Percentiles rank a stretch among this genome's conserved stretches.
Conservation (phyloP, 92 coral and sea anemone genomes). For the Zoanthus sociatus region DNA sequence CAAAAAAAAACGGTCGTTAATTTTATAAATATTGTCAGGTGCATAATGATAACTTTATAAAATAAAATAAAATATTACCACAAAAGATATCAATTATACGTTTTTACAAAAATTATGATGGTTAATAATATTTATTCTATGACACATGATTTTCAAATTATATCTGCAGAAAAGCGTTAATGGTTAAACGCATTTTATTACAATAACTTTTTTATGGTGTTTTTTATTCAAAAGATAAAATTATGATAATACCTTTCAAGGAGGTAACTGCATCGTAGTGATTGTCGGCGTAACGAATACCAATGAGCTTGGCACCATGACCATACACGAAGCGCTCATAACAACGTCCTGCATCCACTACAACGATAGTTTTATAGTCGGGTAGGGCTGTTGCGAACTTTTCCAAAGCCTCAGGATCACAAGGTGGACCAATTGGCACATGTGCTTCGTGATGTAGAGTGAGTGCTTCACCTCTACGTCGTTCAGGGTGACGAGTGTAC, state of each 20-base stretch:
- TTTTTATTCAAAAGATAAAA: not conserved
- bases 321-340: slow-evolving; percentile 1
- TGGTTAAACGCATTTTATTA: too few species aligned
- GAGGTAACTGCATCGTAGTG: not conserved
- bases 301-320: not conserved
- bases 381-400: not conserved
- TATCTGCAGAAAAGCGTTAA: too few species aligned
- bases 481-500: slow-evolving; percentile 4
- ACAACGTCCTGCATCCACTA: not conserved
- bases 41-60: too few species aligned
- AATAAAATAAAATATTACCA: too few species aligned
- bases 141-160: too few species aligned
- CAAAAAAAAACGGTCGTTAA: too few species aligned
- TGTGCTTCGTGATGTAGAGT: not conserved
- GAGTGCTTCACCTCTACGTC: not conserved
- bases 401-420: not conserved
- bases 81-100: too few species aligned
- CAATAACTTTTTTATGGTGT: too few species aligned
- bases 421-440: not conserved
- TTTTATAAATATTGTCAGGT: too few species aligned
- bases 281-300: not conserved
- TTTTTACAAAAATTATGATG: too few species aligned
- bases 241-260: not conserved
- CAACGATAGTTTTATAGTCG: not conserved
- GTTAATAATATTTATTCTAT: too few species aligned